phyloP scores from a whole-genome alignment of 2,888 invertebrate genomes.

The Ophion obscuratus region DNA sequence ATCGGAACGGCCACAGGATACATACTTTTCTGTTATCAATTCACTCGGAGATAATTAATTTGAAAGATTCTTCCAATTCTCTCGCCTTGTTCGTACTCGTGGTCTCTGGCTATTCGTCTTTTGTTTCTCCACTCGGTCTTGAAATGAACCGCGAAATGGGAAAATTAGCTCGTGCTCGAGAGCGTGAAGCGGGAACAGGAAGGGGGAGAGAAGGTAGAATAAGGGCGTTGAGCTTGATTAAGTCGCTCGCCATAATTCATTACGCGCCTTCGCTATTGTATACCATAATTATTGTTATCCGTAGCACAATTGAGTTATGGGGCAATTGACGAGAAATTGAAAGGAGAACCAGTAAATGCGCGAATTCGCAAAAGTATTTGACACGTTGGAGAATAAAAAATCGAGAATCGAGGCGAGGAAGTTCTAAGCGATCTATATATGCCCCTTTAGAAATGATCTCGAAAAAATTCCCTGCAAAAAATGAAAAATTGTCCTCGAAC shows the following conservation, averaged over 20 bases:
- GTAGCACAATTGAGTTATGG: neutral
- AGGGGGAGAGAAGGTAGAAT: conserved; percentile 1
- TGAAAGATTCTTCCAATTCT: neutral
- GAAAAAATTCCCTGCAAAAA: too few species aligned
- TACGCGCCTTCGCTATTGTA: conserved; percentile 19
- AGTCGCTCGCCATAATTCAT: conserved; percentile 34
- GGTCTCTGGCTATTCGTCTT: conserved; percentile 11
- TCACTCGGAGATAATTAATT: conserved; percentile 1
- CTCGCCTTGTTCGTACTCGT: conserved; percentile 2
- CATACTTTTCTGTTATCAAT: neutral
- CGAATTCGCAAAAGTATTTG: too few species aligned
- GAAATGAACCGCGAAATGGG: conserved; percentile 39
- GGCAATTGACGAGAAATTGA: too few species aligned
- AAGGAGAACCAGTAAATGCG: too few species aligned
- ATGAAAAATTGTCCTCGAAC: too few species aligned
- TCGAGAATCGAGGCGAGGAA: too few species aligned
- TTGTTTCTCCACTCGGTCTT: neutral
- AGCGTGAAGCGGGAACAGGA: neutral
- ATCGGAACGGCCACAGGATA: too few species aligned
- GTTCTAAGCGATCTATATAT: too few species aligned
- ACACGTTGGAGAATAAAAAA: too few species aligned
- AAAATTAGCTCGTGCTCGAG: conserved; percentile 41
- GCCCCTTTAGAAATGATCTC: too few species aligned
- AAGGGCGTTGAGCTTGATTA: conserved; percentile 41
- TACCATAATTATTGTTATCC: neutral